These are phyloP conservation scores for Ctenicera cuprea DNA, from an alignment of 2,888 invertebrate species.

Conservation along the genomic window DNA sequence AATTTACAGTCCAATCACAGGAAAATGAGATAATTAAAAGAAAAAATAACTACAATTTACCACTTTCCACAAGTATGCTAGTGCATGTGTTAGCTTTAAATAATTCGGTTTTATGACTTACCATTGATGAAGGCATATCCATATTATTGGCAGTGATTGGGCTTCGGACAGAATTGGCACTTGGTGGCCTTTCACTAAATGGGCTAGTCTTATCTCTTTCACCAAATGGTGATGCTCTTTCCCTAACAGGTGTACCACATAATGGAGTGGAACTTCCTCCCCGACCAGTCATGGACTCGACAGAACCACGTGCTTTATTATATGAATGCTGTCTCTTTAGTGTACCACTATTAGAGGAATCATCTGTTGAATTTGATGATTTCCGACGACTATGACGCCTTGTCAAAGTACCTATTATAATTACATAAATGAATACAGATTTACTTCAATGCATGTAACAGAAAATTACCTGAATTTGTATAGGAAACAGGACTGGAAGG, in stretches of 20 bases:
- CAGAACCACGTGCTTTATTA: slow-evolving; percentile 72
- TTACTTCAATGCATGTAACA: background rate
- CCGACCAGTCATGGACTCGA: slow-evolving; percentile 73
- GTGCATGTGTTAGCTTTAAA: background rate
- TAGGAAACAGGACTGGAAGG: slow-evolving; percentile 64
- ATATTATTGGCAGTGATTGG: slow-evolving; percentile 60
- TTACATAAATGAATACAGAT: background rate
- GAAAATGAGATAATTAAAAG: background rate
- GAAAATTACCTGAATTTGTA: slow-evolving; percentile 65
- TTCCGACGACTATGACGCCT: slow-evolving; percentile 75
- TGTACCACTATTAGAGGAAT: slow-evolving; percentile 72
- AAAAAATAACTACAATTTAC: background rate
- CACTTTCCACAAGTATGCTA: background rate
- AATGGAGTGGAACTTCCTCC: slow-evolving; percentile 74
- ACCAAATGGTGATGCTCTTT: slow-evolving; percentile 72
- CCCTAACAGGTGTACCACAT: slow-evolving; percentile 74
- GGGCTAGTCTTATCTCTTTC: slow-evolving; percentile 59
- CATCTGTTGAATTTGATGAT: slow-evolving; percentile 70
- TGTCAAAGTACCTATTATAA: slow-evolving; percentile 69
- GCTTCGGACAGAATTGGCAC: slow-evolving; percentile 64
- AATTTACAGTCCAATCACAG: background rate
- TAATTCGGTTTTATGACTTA: slow-evolving; percentile 53
- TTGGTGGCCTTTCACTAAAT: slow-evolving; percentile 65
- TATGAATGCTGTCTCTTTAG: slow-evolving; percentile 78
- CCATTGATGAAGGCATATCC: slow-evolving; percentile 70